Base-by-base conservation (phyloP, 1,140 invertebrate species). In the Macrocentrus cingulum region DNA sequence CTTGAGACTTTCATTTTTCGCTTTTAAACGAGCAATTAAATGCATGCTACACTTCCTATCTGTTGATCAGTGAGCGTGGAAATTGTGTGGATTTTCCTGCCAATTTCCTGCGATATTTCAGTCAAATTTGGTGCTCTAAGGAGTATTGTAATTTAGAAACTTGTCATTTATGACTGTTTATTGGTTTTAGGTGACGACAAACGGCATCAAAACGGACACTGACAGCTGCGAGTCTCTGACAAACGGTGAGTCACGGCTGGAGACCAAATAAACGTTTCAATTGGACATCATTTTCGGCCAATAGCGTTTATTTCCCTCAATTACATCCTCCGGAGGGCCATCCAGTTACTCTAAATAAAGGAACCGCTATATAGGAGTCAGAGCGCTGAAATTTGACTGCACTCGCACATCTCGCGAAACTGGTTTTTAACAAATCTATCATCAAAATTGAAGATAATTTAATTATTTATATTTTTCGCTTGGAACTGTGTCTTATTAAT, bases 221-320 rank as follows among this genome's bases (percentile, higher is more conserved):
- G 67, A 67, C 67, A 69, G 64, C 66, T 63, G 62, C 54, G 66
- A 65, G 63, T 62, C 48, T 62, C 65, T 71, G 62, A 67, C 64
- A 60, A 72, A 73, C 68, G 68, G 71, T 73, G 67, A 73, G 71
- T 65, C 41, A 62, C 37, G 11, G 9, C 15, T n/a, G 15, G 11
- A 48, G n/a, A n/a, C n/a, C n/a, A n/a, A n/a, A n/a, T n/a, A n/a
- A n/a, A n/a, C n/a, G n/a, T n/a, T n/a, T n/a, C n/a, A n/a, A n/a
- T n/a, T n/a, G n/a, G n/a, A n/a, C n/a, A n/a, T n/a, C n/a, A n/a
- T 22, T 7, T 23, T 7, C n/a, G 18, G 19, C 19, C 5, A 46
- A 22, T 22, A 23, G 2, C 22, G 29, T 19, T 32, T n/a, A 55
- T 41, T 55, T 55, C 41, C 20, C 20, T 46, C 42, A 55, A 55